A percentile compares a stretch with the other conserved stretches of the same genome.
Conservation (phyloP, 2,888 invertebrate genomes). For the Altica lythri region DNA sequence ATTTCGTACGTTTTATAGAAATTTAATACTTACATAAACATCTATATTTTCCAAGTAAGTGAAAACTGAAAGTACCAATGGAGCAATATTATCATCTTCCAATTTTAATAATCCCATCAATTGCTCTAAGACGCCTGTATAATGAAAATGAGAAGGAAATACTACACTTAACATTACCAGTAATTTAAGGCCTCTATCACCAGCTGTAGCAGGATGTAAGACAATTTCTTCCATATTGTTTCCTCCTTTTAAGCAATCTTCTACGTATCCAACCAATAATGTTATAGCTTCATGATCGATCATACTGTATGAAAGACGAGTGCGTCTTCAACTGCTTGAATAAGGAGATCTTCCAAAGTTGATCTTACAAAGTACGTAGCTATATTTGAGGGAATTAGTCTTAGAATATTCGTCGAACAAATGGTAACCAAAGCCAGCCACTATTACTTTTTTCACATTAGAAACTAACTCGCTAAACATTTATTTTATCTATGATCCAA, state of each 20-base stretch:
- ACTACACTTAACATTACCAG: slow-evolving; percentile 89
- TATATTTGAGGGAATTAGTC: too few relatives aligned
- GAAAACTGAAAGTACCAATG: slow-evolving; percentile 80
- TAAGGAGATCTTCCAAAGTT: too few relatives aligned
- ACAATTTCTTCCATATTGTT: slow-evolving; percentile 75
- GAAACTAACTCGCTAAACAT: too few relatives aligned
- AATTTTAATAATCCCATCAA: slow-evolving; percentile 77
- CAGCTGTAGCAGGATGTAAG: slow-evolving; percentile 79
- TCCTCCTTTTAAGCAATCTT: slow-evolving; percentile 76
- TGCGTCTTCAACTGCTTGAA: too few relatives aligned
- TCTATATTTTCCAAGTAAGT: slow-evolving; percentile 85
- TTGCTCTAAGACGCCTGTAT: slow-evolving; percentile 79
- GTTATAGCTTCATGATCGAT: slow-evolving; percentile 88
- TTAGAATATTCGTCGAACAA: too few relatives aligned
- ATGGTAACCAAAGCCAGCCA: too few relatives aligned
- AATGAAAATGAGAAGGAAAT: slow-evolving; percentile 91
- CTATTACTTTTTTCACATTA: too few relatives aligned
- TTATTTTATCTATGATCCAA: too few relatives aligned
- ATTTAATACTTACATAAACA: slow-evolving; percentile 68
- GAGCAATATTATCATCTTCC: slow-evolving; percentile 80
- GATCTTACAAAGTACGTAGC: too few relatives aligned
- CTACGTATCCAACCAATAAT: slow-evolving; percentile 57
- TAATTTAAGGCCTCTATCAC: slow-evolving; percentile 86
- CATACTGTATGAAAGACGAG: too few relatives aligned
- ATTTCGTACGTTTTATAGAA: neutral